These are phyloP conservation scores for Sylvilagus floridanus DNA, from an alignment of 2,797 vertebrate species.

Conservation along the genomic window DNA sequence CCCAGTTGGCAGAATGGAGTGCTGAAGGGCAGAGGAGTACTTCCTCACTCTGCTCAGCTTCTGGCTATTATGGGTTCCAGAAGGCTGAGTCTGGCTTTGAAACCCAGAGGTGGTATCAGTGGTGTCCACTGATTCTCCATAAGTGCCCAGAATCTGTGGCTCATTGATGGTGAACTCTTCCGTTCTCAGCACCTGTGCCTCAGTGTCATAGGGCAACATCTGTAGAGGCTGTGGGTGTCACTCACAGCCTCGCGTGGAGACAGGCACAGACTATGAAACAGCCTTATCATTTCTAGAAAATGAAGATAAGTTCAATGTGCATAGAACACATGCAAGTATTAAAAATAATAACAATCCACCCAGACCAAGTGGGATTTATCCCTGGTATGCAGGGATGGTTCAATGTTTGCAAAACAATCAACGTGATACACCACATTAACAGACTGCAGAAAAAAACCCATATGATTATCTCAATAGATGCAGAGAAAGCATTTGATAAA, in stretches of 20 bases:
- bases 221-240: neutral
- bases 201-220: neutral
- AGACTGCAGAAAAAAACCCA: no score
- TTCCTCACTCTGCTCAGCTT: neutral
- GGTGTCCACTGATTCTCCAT: neutral
- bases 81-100: neutral
- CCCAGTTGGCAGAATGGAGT: neutral
- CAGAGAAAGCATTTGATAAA: no score
- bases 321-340: neutral
- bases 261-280: neutral
- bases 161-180: neutral
- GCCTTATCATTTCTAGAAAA: neutral
- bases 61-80: neutral
- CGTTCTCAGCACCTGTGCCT: neutral
- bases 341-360: neutral
- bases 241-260: neutral
- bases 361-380: no score
- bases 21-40: accelerated
- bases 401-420: no score
- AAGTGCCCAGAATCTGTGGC: no score
- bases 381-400: no score
- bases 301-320: neutral
- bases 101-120: no score
- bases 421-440: no score
- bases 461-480: no score